phyloP scores from a whole-genome alignment of 2,113 vertebrate species.

The Zosterops lateralis region DNA sequence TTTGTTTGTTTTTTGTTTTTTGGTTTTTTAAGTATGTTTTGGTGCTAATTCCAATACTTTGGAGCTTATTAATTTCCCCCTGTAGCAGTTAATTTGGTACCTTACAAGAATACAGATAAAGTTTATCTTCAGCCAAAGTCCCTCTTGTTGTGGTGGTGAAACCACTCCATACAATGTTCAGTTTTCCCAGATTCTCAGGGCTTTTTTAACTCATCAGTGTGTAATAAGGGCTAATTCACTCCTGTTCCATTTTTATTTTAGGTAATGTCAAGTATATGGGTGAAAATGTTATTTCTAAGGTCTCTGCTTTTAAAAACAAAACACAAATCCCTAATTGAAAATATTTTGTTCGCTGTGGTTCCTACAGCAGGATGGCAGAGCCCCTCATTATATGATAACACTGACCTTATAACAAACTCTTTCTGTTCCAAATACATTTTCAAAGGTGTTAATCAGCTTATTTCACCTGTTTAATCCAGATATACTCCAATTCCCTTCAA shows the following conservation, averaged over 20 bases:
- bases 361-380: background rate
- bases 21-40: background rate
- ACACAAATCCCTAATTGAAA: background rate
- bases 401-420: background rate
- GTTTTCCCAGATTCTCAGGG: background rate
- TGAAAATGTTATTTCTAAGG: background rate
- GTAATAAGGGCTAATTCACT: background rate
- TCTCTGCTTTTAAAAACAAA: background rate
- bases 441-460: background rate
- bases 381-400: background rate
- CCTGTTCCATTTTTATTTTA: background rate
- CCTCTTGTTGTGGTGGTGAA: background rate
- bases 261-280: background rate
- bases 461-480: background rate
- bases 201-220: background rate
- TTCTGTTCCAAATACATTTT: background rate
- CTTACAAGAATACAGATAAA: background rate
- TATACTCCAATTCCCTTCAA: background rate
- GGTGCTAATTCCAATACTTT: background rate
- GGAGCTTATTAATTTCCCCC: background rate
- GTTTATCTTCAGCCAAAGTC: background rate
- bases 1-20: background rate
- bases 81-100: background rate
- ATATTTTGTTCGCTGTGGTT: background rate
- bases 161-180: accelerated